Base-by-base conservation (phyloP, 2,797 vertebrate species). In the Hypotaenidia okinawae region DNA sequence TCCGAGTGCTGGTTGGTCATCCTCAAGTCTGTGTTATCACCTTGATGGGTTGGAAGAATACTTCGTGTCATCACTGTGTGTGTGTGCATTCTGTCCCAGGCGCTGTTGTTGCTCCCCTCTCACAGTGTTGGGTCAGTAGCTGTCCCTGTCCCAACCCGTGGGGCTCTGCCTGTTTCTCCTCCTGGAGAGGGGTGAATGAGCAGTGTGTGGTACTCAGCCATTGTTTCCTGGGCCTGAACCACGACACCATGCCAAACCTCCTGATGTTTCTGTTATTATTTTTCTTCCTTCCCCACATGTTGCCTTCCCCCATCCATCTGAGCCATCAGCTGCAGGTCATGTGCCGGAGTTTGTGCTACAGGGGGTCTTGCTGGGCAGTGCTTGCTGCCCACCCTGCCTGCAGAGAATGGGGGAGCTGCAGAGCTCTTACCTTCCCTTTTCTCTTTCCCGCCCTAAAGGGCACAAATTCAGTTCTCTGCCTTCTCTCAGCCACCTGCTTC, bases 241-340 rank as follows among this genome's bases (percentile, higher is more conserved):
- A 49, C 3, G 22, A 49, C 47, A 49, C 11, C 47, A 23, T 69
- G 19, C 19, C 24, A 10, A 30, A 11, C 3, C 27, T 78, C 16
- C 41, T 17, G 6, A 6, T 4, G 0, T 51, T 74, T 28, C 5
- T 55, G 15, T 30, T 79, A 6, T 9, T 51, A 55, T 59, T 87
- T 86, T 18, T 70, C 24, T 13, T 92, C 8, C 49, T 83, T 91
- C 33, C 9, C 25, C 64, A 25, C 10, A 9, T 61, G 15, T 8
- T 64, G 15, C 23, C 16, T 86, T 91, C 27, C 10, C 1, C n/a
- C 1, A 1, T 74, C 68, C 61, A 76, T 18, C 17, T 9, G 0
- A 30, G 25, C 18, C 6, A 1, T 9, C 0, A 1, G 13, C 39
- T 0, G 0, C 24, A 43, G 15, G 16, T 85, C 13, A 16, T 41